phyloP scores from a whole-genome alignment of 2,888 invertebrate genomes.

The Patella pellucida region DNA sequence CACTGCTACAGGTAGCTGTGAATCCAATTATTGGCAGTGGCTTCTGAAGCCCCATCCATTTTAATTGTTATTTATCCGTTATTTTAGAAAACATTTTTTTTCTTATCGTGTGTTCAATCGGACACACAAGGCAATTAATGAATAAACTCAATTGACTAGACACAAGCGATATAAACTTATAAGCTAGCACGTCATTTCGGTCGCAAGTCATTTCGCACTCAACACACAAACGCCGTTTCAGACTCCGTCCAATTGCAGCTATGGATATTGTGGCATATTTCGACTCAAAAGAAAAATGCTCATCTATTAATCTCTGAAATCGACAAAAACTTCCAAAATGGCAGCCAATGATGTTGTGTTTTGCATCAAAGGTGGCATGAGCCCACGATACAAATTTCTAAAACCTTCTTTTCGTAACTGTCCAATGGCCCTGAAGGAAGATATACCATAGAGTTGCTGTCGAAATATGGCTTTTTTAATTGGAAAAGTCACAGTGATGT shows the following conservation, averaged over 20 bases:
- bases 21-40: too few species aligned
- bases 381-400: constrained; percentile 87
- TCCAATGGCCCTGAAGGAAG: constrained; percentile 51
- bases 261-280: constrained; percentile 50
- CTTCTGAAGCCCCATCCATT: too few species aligned
- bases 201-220: too few species aligned
- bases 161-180: too few species aligned
- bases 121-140: too few species aligned
- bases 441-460: constrained; percentile 79
- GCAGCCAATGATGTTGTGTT: constrained; percentile 92
- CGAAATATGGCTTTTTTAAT: constrained; percentile 97
- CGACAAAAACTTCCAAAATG: constrained; percentile 91
- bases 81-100: too few species aligned
- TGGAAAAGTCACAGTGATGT: constrained; percentile 93
- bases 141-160: too few species aligned
- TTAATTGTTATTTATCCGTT: too few species aligned
- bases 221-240: too few species aligned
- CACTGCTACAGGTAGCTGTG: too few species aligned
- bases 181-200: too few species aligned
- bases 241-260: constrained; percentile 74
- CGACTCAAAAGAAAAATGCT: constrained; percentile 41
- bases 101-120: too few species aligned
- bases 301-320: constrained; percentile 73
- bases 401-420: constrained; percentile 90
- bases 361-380: constrained; percentile 92